These are phyloP conservation scores for Ramphastos sulfuratus DNA, from an alignment of 2,113 vertebrate species.

Conservation along the genomic window DNA sequence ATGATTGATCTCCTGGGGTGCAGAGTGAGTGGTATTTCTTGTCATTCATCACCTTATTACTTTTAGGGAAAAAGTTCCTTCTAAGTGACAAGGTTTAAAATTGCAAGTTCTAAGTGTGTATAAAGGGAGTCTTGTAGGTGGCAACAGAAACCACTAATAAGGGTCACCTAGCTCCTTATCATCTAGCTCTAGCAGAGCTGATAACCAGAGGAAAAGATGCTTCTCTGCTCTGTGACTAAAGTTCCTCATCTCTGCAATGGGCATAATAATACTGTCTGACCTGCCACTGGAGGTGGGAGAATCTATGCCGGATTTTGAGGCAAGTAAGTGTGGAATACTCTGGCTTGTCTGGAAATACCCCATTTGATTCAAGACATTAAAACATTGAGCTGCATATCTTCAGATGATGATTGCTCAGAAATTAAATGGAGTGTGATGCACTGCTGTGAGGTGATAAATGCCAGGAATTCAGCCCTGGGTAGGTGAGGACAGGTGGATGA, in stretches of 20 bases:
- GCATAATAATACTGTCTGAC: neutral
- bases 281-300: neutral
- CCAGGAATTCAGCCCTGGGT: neutral
- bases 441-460: conserved; percentile 19
- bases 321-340: neutral
- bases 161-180: neutral
- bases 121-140: neutral
- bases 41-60: neutral
- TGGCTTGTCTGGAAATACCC: neutral
- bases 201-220: neutral
- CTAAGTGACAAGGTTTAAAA: neutral
- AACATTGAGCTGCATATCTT: neutral
- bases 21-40: neutral
- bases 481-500: conserved; percentile 7
- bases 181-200: neutral
- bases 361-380: conserved; percentile 8
- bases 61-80: neutral
- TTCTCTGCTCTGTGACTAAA: neutral
- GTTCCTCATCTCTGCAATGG: neutral
- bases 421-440: conserved; percentile 33
- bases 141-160: neutral
- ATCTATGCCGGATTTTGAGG: neutral
- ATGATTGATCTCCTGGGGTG: neutral
- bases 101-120: neutral
- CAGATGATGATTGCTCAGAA: conserved; percentile 23